Base-by-base conservation (phyloP, 1,140 invertebrate species). In the Oryzaephilus surinamensis region DNA sequence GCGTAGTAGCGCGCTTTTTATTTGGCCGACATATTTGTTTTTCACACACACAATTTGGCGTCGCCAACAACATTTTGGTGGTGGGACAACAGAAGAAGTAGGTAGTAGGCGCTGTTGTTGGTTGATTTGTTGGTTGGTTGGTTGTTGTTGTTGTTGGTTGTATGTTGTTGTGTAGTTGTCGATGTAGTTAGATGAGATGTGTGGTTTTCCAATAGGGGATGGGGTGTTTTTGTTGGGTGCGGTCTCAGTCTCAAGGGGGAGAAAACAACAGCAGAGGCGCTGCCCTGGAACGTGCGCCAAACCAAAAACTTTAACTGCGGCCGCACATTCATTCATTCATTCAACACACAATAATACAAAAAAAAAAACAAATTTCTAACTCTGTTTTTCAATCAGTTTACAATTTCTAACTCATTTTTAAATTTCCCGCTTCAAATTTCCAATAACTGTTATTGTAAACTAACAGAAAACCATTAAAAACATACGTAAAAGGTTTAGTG, bases 241-340 rank as follows among this genome's bases (percentile, higher is more conserved):
- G 30, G 48, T 51, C 53, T 56, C 53, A 49, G 42, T 54, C 53
- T 52, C 51, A 51, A 46, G 53, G 54, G 54, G 52, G 36, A 46
- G 50, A 55, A 50, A 60, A 56, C 55, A 51, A 45, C 52, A 54
- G 52, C 50, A 53, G 51, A 54, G 49, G 49, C 33, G 52, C 46
- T 51, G 51, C 48, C 60, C 60, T 62, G 60, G 43, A 62, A 62
- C 48, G 55, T 57, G 54, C 54, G 59, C 50, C 58, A 61, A 62
- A 60, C 42, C 45, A 51, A n/a, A n/a, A n/a, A n/a, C 47, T 48
- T 59, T 58, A 53, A 55, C 48, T 38, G 42, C 49, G 43, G 44
- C 43, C 41, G 27, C 17, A 31, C 27, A 13, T 26, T 27, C 13
- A 13, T 24, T 6, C 13, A 17, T 36, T 19, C 26, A 27, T 36